These are phyloP conservation scores for Periophthalmodon schlosseri DNA, from an alignment of 2,113 vertebrate genomes.

Conservation along the genomic window DNA sequence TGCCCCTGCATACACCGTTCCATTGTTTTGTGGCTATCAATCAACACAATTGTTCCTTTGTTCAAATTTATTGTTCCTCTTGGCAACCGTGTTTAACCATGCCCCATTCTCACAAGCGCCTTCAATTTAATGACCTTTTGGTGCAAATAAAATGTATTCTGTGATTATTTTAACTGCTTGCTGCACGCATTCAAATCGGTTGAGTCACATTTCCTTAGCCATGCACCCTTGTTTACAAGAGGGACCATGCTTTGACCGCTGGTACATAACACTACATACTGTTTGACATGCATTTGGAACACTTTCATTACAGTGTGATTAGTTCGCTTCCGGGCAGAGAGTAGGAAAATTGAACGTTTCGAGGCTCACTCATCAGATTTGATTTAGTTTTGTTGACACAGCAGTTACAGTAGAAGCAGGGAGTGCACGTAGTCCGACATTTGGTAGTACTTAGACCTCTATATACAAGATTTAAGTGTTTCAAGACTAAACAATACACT, in stretches of 20 bases:
- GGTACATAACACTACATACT: background rate
- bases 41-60: background rate
- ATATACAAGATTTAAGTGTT: conserved; percentile 23
- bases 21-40: background rate
- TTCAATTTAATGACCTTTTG: background rate
- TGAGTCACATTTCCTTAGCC: background rate
- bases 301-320: conserved; percentile 26
- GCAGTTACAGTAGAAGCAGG: conserved; percentile 17
- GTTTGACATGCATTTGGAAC: background rate
- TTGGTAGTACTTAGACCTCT: conserved; percentile 30
- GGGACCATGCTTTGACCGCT: background rate
- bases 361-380: conserved; percentile 13
- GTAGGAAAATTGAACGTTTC: conserved; percentile 7
- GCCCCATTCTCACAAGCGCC: background rate
- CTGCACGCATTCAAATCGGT: background rate
- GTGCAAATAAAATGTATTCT: background rate
- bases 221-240: background rate
- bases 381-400: conserved; percentile 35
- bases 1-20: background rate
- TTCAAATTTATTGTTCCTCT: background rate
- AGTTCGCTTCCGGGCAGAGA: conserved; percentile 2
- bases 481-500: conserved; percentile 42
- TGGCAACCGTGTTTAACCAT: background rate
- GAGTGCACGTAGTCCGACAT: conserved; percentile 27
- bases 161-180: background rate